phyloP scores from a whole-genome alignment of 2,113 vertebrate species.

The Euleptes europaea region DNA sequence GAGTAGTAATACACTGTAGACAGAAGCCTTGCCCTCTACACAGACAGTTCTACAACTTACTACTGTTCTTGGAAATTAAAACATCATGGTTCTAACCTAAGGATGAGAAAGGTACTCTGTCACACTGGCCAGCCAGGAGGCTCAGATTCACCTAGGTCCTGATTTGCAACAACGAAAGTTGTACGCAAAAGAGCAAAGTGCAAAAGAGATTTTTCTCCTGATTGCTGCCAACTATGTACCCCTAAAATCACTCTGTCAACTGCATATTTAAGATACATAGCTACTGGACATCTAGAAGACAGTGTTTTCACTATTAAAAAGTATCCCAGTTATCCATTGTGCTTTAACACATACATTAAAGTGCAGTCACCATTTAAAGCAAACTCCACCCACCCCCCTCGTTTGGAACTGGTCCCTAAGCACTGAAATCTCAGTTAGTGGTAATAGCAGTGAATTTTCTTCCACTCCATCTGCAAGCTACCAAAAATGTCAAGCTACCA shows the following conservation, averaged over 20 bases:
- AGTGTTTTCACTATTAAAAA: conserved; percentile 47
- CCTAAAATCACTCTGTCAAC: conserved; percentile 16
- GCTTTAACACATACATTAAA: conserved; percentile 73
- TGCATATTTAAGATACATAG: conserved; percentile 21
- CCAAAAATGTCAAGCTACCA: not conserved
- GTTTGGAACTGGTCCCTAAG: conserved; percentile 67
- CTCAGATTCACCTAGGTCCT: conserved; percentile 21
- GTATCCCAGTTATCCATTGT: conserved; percentile 45
- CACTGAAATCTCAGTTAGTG: conserved; percentile 56
- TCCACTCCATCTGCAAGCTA: no score
- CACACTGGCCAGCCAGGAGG: conserved; percentile 3
- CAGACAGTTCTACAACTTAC: conserved; percentile 12
- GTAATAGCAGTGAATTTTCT: not conserved
- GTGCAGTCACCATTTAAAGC: conserved; percentile 66
- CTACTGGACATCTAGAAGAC: conserved; percentile 37
- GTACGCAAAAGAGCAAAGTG: not conserved
- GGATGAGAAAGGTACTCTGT: not conserved
- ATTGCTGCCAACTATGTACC: conserved; percentile 40
- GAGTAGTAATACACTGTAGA: conserved; percentile 58
- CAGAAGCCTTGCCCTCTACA: conserved; percentile 46
- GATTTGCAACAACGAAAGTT: conserved; percentile 33
- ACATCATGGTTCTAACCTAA: conserved; percentile 27
- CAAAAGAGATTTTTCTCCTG: conserved; percentile 27
- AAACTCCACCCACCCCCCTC: conserved; percentile 45
- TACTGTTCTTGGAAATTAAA: conserved; percentile 37